These are phyloP conservation scores for Ciona savignyi DNA, from an alignment of 23 tunicate species.

Conservation along the genomic window DNA sequence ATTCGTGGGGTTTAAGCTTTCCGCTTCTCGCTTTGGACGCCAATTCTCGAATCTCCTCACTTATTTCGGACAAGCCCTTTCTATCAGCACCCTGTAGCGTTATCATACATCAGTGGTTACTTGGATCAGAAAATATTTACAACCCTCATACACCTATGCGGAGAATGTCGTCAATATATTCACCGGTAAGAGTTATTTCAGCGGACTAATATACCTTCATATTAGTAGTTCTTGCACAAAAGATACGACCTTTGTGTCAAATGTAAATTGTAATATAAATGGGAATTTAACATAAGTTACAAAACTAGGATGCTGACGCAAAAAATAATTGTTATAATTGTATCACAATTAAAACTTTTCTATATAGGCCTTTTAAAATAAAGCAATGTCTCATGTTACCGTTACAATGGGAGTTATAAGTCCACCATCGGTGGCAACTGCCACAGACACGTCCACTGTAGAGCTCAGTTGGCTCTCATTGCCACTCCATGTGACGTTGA, in stretches of 20 bases:
- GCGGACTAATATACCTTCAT: too few species aligned
- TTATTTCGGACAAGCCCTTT: slow-evolving; percentile 2
- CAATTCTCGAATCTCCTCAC: slow-evolving; percentile 8
- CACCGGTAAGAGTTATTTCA: too few species aligned
- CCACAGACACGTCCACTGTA: slow-evolving; percentile 59
- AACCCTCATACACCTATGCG: too few species aligned
- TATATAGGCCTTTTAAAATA: neutral
- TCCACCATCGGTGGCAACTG: slow-evolving; percentile 82
- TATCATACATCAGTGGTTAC: too few species aligned
- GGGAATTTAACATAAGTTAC: too few species aligned
- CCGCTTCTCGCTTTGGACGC: neutral
- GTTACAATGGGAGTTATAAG: slow-evolving; percentile 77
- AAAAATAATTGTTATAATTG: too few species aligned
- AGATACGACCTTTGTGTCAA: too few species aligned
- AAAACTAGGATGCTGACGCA: too few species aligned
- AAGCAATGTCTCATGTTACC: neutral
- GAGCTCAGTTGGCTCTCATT: slow-evolving; percentile 16
- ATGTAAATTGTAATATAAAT: too few species aligned
- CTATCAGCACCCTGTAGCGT: slow-evolving; percentile 4
- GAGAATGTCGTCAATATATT: too few species aligned
- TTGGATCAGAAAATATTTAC: too few species aligned
- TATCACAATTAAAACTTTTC: neutral
- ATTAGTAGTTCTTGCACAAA: too few species aligned
- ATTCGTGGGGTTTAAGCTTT: neutral
- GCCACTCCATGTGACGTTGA: slow-evolving; percentile 47